These are phyloP conservation scores for Ardeotis arabs DNA, from an alignment of 2,113 vertebrate species.

Conservation along the genomic window DNA sequence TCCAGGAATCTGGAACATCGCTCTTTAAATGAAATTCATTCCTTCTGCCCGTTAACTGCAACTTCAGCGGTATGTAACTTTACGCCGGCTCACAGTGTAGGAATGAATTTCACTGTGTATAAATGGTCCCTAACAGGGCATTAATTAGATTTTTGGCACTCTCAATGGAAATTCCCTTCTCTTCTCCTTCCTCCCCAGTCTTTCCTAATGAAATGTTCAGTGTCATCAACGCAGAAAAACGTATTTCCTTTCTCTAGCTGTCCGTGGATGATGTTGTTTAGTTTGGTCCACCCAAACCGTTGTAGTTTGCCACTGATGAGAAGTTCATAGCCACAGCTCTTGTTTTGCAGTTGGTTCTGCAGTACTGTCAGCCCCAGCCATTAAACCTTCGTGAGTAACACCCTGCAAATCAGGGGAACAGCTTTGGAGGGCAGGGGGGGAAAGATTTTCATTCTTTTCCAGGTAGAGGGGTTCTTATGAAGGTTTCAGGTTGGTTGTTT, in stretches of 20 bases:
- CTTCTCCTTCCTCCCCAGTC: not conserved
- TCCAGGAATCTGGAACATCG: conserved; percentile 26
- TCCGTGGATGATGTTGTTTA: not conserved
- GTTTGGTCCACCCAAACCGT: not conserved
- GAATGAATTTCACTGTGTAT: not conserved
- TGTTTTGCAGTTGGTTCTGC: not conserved
- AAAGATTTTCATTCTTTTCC: not conserved
- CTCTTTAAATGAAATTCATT: conserved; percentile 10
- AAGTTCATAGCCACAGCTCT: not conserved
- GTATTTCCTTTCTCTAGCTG: not conserved
- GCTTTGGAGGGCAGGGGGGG: not conserved
- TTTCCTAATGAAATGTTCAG: not conserved
- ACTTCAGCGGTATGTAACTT: not conserved
- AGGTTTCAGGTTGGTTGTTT: not conserved
- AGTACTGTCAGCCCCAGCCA: not conserved
- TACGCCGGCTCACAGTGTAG: not conserved
- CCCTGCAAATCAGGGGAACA: not conserved
- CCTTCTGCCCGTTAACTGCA: not conserved
- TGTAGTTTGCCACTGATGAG: not conserved
- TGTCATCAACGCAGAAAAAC: not conserved
- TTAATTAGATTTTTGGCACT: conserved; percentile 28
- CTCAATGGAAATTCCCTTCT: conserved; percentile 18
- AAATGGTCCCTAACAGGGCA: not conserved
- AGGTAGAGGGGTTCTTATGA: not conserved
- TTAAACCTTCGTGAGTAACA: not conserved